Percentiles rank a stretch among this genome's conserved stretches.
Conservation (phyloP, 35 echinoderm and acorn worm species). For the Patiria miniata region DNA sequence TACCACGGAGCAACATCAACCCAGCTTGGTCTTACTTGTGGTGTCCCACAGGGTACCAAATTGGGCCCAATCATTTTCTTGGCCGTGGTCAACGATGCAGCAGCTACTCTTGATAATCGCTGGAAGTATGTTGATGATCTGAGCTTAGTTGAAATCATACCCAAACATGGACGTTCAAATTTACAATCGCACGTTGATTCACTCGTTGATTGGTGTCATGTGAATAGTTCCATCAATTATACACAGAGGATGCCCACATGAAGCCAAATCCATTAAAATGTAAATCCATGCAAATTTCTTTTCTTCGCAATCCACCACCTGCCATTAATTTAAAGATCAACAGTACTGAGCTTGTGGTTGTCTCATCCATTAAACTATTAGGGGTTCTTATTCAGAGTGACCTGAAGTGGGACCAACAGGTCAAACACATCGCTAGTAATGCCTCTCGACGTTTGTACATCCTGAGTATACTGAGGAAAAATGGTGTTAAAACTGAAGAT, state of each 20-base stretch:
- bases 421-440: too few relatives aligned
- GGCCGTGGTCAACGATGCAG: constrained; percentile 4
- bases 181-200: neutral
- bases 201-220: neutral
- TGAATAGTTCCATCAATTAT: too few relatives aligned
- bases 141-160: neutral
- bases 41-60: constrained; percentile 17
- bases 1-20: neutral
- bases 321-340: neutral
- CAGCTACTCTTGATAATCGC: neutral
- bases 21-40: neutral
- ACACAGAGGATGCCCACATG: too few relatives aligned
- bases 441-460: too few relatives aligned
- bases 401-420: neutral
- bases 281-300: neutral
- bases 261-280: neutral
- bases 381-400: neutral
- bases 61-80: constrained; percentile 24
- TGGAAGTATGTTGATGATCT: constrained; percentile 35
- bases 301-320: neutral
- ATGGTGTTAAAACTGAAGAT: too few relatives aligned
- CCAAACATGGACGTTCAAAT: neutral
- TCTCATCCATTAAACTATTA: neutral
- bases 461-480: too few relatives aligned
- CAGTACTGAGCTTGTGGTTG: neutral